A percentile compares a stretch with the other conserved stretches of the same genome.
Conservation (phyloP, 2,888 invertebrate species). For the Metellina segmentata region DNA sequence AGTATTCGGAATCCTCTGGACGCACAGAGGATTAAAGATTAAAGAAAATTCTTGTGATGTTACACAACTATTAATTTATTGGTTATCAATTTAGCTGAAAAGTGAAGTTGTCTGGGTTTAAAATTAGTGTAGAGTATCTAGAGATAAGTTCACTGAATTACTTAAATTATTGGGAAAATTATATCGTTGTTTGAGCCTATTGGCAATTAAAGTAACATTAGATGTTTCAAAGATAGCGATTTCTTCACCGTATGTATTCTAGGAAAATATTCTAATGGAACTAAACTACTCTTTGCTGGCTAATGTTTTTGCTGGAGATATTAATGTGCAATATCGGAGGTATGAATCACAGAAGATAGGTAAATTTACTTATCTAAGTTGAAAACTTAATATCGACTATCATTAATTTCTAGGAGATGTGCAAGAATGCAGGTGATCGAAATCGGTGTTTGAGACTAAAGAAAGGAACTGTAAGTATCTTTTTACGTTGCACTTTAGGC, state of each 20-base stretch:
- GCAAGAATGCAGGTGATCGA: background rate
- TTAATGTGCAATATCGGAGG: background rate
- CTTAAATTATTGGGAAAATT: too few species aligned
- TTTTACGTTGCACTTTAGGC: background rate
- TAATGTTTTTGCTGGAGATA: background rate
- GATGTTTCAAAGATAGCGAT: background rate
- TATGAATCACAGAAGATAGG: too few species aligned
- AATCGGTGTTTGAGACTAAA: background rate
- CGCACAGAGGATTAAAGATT: too few species aligned
- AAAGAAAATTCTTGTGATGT: too few species aligned
- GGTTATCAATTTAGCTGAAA: too few species aligned
- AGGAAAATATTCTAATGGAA: background rate
- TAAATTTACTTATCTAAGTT: background rate
- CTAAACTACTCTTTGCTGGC: background rate
- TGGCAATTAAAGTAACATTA: too few species aligned
- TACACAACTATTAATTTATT: too few species aligned
- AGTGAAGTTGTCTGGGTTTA: too few species aligned
- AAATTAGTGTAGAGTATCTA: too few species aligned
- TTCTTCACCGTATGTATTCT: background rate
- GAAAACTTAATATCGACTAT: background rate
- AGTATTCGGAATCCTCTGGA: too few species aligned
- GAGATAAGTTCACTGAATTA: too few species aligned
- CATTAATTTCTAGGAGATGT: background rate
- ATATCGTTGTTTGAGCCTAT: too few species aligned
- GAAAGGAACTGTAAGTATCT: background rate